Percentiles rank a stretch among this genome's conserved stretches.
These are phyloP conservation scores for Phrynocephalus forsythii DNA, from an alignment of 2,797 vertebrate genomes.

Conservation along the genomic window DNA sequence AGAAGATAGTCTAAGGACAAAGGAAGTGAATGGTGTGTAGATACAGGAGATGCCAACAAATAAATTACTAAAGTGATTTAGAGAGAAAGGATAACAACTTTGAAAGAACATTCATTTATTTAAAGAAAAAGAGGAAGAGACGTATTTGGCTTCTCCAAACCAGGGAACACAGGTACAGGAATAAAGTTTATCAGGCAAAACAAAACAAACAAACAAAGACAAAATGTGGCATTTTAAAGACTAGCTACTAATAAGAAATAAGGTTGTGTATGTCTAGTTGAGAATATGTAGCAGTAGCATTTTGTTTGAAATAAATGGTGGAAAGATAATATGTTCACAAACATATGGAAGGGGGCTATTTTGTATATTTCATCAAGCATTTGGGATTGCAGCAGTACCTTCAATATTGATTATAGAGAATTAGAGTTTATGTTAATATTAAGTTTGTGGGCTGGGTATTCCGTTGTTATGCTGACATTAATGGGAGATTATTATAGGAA, in stretches of 20 bases:
- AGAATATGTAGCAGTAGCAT: background rate
- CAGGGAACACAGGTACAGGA: too few relatives aligned
- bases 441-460: background rate
- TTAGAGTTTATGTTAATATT: slow-evolving; percentile 13
- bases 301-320: background rate
- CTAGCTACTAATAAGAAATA: background rate
- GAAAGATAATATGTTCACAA: background rate
- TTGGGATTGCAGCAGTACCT: background rate
- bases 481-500: background rate
- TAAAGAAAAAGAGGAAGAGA: too few relatives aligned
- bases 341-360: background rate
- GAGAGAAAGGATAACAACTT: background rate
- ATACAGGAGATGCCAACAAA: background rate
- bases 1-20: background rate
- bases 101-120: too few relatives aligned
- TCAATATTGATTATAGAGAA: background rate
- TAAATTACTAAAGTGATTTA: background rate
- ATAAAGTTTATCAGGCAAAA: background rate
- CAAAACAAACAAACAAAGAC: background rate
- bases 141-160: too few relatives aligned
- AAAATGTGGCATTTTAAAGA: background rate
- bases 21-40: background rate
- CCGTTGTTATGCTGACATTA: background rate
- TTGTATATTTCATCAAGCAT: background rate
- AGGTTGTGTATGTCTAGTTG: background rate